phyloP scores from a whole-genome alignment of 2,888 invertebrate genomes.

The Deroplatys truncata region DNA sequence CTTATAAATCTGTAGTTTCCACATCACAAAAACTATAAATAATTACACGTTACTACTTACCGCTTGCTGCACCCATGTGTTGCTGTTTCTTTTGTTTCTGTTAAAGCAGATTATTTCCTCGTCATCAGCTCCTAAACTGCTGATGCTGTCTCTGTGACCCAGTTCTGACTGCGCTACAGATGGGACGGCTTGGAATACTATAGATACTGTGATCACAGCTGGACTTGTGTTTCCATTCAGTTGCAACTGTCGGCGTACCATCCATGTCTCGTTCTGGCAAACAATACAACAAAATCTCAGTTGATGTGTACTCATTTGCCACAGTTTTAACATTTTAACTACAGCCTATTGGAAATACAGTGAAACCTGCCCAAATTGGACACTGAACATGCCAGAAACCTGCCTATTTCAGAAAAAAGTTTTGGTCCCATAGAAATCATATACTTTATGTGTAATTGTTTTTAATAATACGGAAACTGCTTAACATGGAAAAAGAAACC shows the following conservation, averaged over 20 bases:
- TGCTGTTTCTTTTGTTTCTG: constrained; percentile 41
- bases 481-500: too few species aligned
- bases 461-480: too few species aligned
- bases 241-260: constrained; percentile 39
- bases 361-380: too few species aligned
- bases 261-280: constrained; percentile 39
- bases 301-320: too few species aligned
- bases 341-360: too few species aligned
- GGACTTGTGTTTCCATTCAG: constrained; percentile 39
- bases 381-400: too few species aligned
- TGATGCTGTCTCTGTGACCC: neutral
- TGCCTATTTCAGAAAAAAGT: too few species aligned
- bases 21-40: neutral
- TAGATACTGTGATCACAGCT: constrained; percentile 46
- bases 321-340: too few species aligned
- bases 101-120: constrained; percentile 24
- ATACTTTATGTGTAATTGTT: too few species aligned
- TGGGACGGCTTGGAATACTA: constrained; percentile 48
- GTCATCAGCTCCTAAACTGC: constrained; percentile 19
- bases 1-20: neutral
- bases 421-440: too few species aligned
- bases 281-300: too few species aligned
- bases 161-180: constrained; percentile 37
- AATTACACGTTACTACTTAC: constrained; percentile 34
- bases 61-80: constrained; percentile 46